These are phyloP conservation scores for Drosophila prostipennis DNA, from an alignment of 2,888 invertebrate species.

Conservation along the genomic window DNA sequence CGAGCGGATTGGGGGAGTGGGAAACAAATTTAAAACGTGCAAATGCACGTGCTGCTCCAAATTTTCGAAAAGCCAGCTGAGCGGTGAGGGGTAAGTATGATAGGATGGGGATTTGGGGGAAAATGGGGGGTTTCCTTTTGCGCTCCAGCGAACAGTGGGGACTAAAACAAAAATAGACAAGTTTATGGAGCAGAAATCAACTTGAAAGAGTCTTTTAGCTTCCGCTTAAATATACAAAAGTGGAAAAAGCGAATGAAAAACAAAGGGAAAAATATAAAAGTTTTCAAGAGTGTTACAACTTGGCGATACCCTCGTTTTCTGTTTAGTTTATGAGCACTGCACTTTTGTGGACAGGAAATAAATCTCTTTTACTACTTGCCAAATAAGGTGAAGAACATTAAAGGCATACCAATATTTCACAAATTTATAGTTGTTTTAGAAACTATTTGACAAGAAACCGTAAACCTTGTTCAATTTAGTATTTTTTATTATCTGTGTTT, in stretches of 20 bases:
- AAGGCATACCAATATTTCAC: not conserved
- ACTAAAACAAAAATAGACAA: constrained; percentile 71
- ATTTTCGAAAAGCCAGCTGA: constrained; percentile 45
- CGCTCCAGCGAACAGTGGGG: constrained; percentile 66
- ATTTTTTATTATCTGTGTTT: not conserved
- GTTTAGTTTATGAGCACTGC: not conserved
- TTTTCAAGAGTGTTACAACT: not conserved
- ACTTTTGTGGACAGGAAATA: constrained; percentile 12
- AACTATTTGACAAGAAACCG: not conserved
- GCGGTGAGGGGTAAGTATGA: constrained; percentile 7
- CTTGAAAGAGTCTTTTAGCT: constrained; percentile 76
- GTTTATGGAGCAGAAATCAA: constrained; percentile 78
- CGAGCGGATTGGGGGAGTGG: constrained; percentile 14
- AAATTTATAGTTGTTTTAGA: not conserved
- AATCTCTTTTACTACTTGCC: constrained; percentile 6
- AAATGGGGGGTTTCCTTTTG: constrained; percentile 29
- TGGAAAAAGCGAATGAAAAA: constrained; percentile 48
- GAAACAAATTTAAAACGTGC: constrained; percentile 62
- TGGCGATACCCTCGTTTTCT: constrained; percentile 11
- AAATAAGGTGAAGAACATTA: not conserved
- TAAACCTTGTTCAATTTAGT: not conserved
- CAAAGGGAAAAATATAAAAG: constrained; percentile 15
- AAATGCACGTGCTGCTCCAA: constrained; percentile 78
- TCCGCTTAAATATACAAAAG: constrained; percentile 67
- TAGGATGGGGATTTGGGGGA: not conserved